phyloP scores from a whole-genome alignment of 2,797 vertebrate species.

The Orientallactaga sibirica region DNA sequence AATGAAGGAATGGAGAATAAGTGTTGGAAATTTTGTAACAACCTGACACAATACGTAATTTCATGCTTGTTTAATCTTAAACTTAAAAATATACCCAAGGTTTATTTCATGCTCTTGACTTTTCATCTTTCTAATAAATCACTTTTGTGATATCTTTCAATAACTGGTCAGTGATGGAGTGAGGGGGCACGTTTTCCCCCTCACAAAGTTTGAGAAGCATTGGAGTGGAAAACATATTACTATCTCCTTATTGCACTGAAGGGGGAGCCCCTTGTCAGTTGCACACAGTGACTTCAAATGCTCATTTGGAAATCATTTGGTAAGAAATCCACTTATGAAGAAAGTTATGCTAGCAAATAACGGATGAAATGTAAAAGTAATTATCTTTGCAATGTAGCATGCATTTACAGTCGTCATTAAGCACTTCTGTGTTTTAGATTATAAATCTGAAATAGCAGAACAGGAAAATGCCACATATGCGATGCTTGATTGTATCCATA shows the following conservation, averaged over 20 bases:
- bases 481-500: neutral
- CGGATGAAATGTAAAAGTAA: slow-evolving; percentile 2
- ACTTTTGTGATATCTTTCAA: neutral
- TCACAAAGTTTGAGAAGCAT: neutral
- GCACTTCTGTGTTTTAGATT: neutral
- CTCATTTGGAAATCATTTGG: slow-evolving; percentile 22
- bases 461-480: neutral
- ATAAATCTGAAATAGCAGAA: neutral
- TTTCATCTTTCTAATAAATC: neutral
- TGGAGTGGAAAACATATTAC: neutral
- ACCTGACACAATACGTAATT: neutral
- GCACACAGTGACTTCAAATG: neutral
- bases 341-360: neutral
- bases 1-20: neutral
- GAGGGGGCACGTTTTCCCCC: neutral
- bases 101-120: neutral
- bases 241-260: neutral
- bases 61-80: neutral
- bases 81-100: neutral
- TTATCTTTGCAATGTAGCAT: neutral
- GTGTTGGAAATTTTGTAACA: neutral
- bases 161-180: neutral
- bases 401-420: neutral
- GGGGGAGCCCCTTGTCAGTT: neutral
- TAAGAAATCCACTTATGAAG: neutral